These are phyloP conservation scores for Holcopasites calliopsidis DNA, from an alignment of 1,140 invertebrate species.

Conservation along the genomic window DNA sequence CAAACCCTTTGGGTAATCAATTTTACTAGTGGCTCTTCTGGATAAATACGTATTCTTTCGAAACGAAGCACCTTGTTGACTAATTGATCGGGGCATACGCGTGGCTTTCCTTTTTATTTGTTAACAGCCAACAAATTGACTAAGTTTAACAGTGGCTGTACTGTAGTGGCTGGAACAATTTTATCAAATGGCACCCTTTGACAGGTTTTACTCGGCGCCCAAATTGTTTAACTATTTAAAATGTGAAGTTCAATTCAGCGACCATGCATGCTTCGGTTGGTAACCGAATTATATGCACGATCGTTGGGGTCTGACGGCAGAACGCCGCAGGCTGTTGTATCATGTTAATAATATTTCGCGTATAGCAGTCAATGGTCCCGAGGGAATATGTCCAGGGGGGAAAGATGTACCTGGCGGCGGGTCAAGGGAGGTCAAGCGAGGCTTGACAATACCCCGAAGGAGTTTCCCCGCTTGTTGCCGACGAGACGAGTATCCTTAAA, in stretches of 20 bases:
- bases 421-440: not conserved
- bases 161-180: too few relatives aligned
- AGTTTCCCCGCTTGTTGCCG: not conserved
- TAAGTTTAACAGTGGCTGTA: not conserved
- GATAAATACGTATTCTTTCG: not conserved
- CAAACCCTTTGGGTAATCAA: not conserved
- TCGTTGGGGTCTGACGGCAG: not conserved
- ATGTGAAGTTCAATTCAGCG: not conserved
- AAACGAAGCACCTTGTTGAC: not conserved
- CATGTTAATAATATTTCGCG: constrained; percentile 9
- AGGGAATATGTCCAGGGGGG: not conserved
- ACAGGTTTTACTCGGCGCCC: too few relatives aligned
- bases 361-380: not conserved
- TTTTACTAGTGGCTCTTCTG: not conserved
- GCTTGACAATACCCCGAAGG: not conserved
- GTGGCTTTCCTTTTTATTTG: not conserved
- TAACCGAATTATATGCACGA: not conserved
- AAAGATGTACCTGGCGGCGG: not conserved
- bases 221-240: too few relatives aligned
- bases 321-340: not conserved
- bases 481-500: not conserved
- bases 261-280: not conserved
- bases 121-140: too few relatives aligned
- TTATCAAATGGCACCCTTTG: too few relatives aligned
- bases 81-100: not conserved